Evolutionary conservation across 2,888 invertebrate genomes (phyloP).

Genomic region (Belgica antarctica): DNA sequence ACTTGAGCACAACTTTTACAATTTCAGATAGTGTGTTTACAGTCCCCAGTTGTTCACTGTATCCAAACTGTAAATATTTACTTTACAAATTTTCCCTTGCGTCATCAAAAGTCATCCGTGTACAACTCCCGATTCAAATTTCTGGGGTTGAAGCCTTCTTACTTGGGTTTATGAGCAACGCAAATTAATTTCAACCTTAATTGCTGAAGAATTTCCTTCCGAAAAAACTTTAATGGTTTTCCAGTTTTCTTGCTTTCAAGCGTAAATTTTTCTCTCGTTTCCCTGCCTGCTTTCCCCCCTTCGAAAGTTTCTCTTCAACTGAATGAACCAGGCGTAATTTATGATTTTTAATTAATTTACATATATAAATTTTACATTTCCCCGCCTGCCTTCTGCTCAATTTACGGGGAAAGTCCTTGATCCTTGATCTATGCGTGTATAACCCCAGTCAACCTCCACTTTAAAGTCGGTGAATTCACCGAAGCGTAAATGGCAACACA

Average conservation of each 20-base stretch:
- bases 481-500: slow-evolving; percentile 7
- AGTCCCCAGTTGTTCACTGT: too few species aligned
- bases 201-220: slow-evolving; percentile 24
- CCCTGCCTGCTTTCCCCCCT: background rate
- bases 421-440: slow-evolving; percentile 42
- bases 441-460: background rate
- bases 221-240: slow-evolving; percentile 25
- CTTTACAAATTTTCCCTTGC: too few species aligned
- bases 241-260: background rate
- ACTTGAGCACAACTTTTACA: too few species aligned
- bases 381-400: too few species aligned
- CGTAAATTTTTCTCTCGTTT: background rate
- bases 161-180: slow-evolving; percentile 3
- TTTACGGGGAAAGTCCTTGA: slow-evolving; percentile 33
- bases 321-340: slow-evolving; percentile 17
- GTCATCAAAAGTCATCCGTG: too few species aligned
- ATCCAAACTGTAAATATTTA: too few species aligned
- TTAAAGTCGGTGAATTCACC: background rate
- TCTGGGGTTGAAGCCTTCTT: background rate
- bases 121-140: too few species aligned
- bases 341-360: slow-evolving; percentile 44
- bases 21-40: too few species aligned
- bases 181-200: slow-evolving; percentile 25
- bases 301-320: background rate
- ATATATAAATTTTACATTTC: slow-evolving; percentile 34